These are phyloP conservation scores for Chaetophractus vellerosus DNA, from an alignment of 2,797 vertebrate species.

Conservation along the genomic window DNA sequence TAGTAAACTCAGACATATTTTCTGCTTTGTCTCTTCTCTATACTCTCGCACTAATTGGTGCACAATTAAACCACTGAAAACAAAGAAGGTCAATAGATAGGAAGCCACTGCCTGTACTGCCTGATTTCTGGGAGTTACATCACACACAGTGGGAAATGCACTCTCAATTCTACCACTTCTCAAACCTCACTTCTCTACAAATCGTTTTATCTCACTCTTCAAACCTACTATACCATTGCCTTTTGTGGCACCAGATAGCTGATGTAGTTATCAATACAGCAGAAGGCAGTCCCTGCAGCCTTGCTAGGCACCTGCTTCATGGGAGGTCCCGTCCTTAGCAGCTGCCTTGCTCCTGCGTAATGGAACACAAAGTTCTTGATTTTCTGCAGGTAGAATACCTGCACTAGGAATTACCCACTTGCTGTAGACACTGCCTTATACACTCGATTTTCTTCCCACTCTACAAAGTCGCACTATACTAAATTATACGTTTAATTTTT, in stretches of 20 bases:
- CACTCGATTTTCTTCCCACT: neutral
- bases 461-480: neutral
- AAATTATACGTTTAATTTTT: too few species aligned
- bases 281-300: neutral
- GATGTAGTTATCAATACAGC: neutral
- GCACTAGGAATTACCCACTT: neutral
- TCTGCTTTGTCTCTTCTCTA: neutral
- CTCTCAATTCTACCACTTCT: neutral
- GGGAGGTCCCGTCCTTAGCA: neutral
- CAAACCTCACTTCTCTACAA: neutral
- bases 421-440: neutral
- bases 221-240: neutral
- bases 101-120: accelerated
- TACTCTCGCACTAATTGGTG: neutral
- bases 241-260: neutral
- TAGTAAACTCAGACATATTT: neutral
- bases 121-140: neutral
- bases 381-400: neutral
- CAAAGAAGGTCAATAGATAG: neutral
- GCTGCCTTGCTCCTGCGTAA: neutral
- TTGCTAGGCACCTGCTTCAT: neutral
- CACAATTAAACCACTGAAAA: neutral
- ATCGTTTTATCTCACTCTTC: neutral
- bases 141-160: neutral
- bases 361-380: neutral